Conservation (phyloP, 2,797 vertebrate species). For the Catostomus latipinnis region DNA sequence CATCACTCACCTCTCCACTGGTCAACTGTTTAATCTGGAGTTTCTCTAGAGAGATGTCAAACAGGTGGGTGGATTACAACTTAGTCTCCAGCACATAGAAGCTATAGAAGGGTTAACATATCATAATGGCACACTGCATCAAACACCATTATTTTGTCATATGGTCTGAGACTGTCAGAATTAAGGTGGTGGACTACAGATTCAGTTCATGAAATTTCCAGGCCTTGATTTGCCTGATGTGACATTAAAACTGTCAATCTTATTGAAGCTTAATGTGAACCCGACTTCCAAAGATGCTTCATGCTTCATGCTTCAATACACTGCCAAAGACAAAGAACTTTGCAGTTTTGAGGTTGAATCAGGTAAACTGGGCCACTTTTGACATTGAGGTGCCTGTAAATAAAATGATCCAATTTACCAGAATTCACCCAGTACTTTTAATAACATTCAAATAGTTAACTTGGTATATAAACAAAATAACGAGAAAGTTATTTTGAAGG, state of each 20-base stretch:
- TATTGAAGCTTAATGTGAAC: neutral
- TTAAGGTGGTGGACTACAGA: neutral
- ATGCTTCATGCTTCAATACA: too few species aligned
- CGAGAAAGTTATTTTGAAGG: too few species aligned
- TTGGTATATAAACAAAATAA: too few species aligned
- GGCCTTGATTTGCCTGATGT: neutral
- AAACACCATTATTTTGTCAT: neutral
- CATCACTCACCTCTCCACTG: constrained; percentile 42
- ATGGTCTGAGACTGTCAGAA: neutral
- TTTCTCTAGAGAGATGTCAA: constrained; percentile 74
- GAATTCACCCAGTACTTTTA: too few species aligned
- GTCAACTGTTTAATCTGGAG: constrained; percentile 33
- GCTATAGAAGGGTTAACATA: neutral
- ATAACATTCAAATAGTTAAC: too few species aligned
- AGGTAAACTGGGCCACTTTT: too few species aligned
- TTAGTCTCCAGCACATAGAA: constrained; percentile 29
- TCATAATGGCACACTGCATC: neutral
- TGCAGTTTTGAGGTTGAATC: too few species aligned
- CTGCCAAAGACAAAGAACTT: too few species aligned
- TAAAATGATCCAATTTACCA: too few species aligned
- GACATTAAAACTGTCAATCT: neutral
- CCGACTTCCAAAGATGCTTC: too few species aligned
- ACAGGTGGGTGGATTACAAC: constrained; percentile 29
- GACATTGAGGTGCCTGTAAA: too few species aligned
- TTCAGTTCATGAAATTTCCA: neutral